These are phyloP conservation scores for Patella caerulea DNA, from an alignment of 2,888 invertebrate genomes.

Conservation along the genomic window DNA sequence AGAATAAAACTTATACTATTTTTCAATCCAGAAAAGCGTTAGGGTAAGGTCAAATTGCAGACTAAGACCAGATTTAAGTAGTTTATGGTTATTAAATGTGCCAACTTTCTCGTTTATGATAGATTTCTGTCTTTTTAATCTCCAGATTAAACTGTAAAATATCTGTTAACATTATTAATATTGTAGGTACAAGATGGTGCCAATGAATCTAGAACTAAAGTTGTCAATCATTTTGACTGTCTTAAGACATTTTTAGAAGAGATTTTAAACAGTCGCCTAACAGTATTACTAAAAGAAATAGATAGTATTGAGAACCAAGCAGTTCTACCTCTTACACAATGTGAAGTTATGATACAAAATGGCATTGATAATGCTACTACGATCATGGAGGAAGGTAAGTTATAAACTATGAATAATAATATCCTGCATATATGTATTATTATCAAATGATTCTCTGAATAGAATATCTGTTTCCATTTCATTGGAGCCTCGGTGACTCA, in stretches of 20 bases:
- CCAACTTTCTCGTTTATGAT: neutral
- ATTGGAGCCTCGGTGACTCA: no score
- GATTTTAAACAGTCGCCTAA: constrained; percentile 51
- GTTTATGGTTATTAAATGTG: neutral
- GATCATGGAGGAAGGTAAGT: constrained; percentile 63
- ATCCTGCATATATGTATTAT: neutral
- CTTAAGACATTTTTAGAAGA: constrained; percentile 48
- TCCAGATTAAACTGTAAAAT: no score
- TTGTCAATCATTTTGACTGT: constrained; percentile 55
- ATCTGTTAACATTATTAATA: neutral
- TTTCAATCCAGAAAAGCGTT: no score
- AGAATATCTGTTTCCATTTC: no score
- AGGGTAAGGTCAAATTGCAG: no score
- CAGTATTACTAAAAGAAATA: constrained; percentile 51
- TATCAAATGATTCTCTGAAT: no score
- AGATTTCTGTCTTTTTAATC: neutral
- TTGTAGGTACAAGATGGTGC: constrained; percentile 58
- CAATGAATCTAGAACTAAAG: constrained; percentile 43
- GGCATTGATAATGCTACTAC: constrained; percentile 50
- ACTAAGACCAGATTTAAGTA: no score
- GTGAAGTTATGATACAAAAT: constrained; percentile 60
- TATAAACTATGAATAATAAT: neutral
- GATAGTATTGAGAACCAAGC: constrained; percentile 49
- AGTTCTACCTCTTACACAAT: constrained; percentile 57
- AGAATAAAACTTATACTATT: no score